Base-by-base conservation (phyloP, 2,797 vertebrate genomes). In the Enteromius unitaeniatus region DNA sequence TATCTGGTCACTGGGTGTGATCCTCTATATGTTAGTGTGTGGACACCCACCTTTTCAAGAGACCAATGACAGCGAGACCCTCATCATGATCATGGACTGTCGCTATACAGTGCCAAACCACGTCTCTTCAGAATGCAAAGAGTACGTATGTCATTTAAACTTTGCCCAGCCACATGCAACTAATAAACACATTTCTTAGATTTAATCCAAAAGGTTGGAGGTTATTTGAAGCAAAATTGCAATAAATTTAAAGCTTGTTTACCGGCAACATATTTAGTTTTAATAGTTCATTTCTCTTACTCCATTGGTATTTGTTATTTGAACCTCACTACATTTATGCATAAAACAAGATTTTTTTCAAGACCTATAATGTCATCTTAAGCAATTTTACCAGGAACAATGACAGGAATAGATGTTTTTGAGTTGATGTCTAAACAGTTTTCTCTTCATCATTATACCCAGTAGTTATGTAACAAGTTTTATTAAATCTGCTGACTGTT, bases 31-130 rank as follows among this genome's bases (percentile, higher is more conserved):
- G 95, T 83, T 95, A 88, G 94, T 95, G 70, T 95, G 94, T 73
- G 98, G 98, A 78, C 96, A 96, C 7, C 97, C 97, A 55, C 98
- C 98, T 11, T 99, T 99, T 90, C 98, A 99, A 90, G 98, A 99
- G 93, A 96, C 97, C 92, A 99, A 99, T 21, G 98, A 99, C 94
- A 99, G 98, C 23, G 98, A 99, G 92, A 99, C 98, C 0, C 92
- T 99, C 91, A 98, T 97, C 69, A 99, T 98, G 98, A 99, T 99
- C 86, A 97, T 99, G 95, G 98, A 99, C 92, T 99, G 98, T 88
- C 96, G 97, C 82, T 99, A 99, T 87, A 95, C 95, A 0, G 94
- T 99, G 49, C 98, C 98, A 0, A 90, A 95, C 64, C 97, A 96
- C 0, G 92, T 99, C 79, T 99, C 98, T 17, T 92, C 93, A 78